Percentiles rank a stretch among this genome's conserved stretches.
These are phyloP conservation scores for Halichondria panicea DNA, from an alignment of 37 sponge, comb jelly and placozoan species.

Conservation along the genomic window DNA sequence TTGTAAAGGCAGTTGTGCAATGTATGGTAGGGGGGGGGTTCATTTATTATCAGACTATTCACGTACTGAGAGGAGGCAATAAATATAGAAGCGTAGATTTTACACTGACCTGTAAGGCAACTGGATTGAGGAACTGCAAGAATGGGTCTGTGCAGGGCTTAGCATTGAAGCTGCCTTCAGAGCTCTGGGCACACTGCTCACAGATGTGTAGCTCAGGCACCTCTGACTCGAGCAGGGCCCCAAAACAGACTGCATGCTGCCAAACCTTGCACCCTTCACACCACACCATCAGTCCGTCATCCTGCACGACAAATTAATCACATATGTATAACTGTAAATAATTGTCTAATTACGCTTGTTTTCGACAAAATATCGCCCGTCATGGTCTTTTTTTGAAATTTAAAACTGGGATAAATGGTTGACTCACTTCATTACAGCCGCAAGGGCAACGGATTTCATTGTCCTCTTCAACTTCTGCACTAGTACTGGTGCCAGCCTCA, in stretches of 20 bases:
- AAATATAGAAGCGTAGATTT: not conserved
- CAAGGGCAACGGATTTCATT: slow-evolving; percentile 61
- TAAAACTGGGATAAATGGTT: too few relatives aligned
- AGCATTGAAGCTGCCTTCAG: not conserved
- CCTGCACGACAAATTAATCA: slow-evolving; percentile 38
- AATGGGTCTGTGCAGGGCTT: slow-evolving; percentile 63
- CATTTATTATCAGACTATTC: not conserved
- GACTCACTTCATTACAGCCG: slow-evolving; percentile 58
- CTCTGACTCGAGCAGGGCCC: slow-evolving; percentile 41
- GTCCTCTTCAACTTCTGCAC: slow-evolving; percentile 6
- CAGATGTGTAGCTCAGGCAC: slow-evolving; percentile 76
- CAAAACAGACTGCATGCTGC: slow-evolving; percentile 86
- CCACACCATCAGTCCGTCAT: slow-evolving; percentile 82
- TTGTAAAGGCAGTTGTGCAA: not conserved
- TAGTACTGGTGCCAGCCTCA: not conserved
- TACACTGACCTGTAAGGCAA: slow-evolving; percentile 39
- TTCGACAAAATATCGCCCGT: too few relatives aligned
- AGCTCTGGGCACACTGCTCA: slow-evolving; percentile 47
- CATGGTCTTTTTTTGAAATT: too few relatives aligned
- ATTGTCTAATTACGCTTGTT: too few relatives aligned
- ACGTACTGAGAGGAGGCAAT: not conserved
- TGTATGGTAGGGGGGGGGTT: not conserved
- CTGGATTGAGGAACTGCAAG: slow-evolving; percentile 45
- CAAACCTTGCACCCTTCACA: slow-evolving; percentile 74
- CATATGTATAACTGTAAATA: not conserved